A percentile compares a stretch with the other conserved stretches of the same genome.
Conservation (phyloP, 2,113 vertebrate genomes). For the Muntiacus muntjak region DNA sequence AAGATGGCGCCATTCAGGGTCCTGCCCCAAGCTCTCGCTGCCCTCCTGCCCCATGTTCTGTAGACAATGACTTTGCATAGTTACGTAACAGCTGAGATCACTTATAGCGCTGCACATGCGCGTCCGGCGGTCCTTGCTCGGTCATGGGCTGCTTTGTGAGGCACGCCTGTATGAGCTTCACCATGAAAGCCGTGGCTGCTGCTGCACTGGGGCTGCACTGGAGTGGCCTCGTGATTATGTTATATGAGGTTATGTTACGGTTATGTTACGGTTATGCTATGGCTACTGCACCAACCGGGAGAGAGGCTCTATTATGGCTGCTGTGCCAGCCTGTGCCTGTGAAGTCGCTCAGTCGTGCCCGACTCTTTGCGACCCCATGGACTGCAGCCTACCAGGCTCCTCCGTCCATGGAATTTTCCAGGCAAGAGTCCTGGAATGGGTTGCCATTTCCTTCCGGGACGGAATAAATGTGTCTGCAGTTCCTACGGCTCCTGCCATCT, state of each 20-base stretch:
- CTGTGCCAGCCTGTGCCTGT: not conserved
- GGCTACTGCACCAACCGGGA: not conserved
- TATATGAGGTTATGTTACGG: not conserved
- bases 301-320: not conserved
- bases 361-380: no score
- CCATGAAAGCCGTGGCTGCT: not conserved
- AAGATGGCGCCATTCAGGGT: not conserved
- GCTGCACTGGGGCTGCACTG: rapidly evolving
- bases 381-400: no score
- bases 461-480: not conserved
- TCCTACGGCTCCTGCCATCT: not conserved
- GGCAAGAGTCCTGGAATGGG: no score
- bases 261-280: not conserved
- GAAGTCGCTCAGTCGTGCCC: no score
- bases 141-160: not conserved
- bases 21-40: rapidly evolving
- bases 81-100: not conserved
- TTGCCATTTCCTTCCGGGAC: not conserved
- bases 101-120: not conserved
- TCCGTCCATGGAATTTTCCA: no score
- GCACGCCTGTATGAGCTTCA: not conserved
- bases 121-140: not conserved
- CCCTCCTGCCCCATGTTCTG: not conserved
- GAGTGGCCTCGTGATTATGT: not conserved
- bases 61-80: not conserved